These are phyloP conservation scores for Ophioninae sp. DNA, from an alignment of 2,888 invertebrate species.

Conservation along the genomic window DNA sequence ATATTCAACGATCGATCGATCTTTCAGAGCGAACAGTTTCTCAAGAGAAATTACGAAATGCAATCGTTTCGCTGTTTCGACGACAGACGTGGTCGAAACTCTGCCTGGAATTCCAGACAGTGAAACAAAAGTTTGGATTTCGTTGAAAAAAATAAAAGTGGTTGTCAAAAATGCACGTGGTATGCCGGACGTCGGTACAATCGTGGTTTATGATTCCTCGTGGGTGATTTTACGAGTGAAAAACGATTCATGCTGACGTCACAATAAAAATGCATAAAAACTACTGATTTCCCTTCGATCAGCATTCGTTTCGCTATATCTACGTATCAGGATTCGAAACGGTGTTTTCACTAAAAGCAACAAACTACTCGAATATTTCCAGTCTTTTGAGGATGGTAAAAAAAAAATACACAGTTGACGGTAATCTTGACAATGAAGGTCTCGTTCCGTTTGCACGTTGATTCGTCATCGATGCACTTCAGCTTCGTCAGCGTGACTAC, in stretches of 20 bases:
- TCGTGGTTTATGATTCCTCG: background rate
- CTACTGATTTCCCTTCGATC: background rate
- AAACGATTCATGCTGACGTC: constrained; percentile 1
- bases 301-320: background rate
- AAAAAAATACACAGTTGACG: no score
- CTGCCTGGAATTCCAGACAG: background rate
- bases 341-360: background rate
- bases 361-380: background rate
- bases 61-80: background rate
- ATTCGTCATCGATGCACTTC: background rate
- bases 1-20: background rate
- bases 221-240: background rate
- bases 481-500: background rate
- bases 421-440: background rate
- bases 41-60: background rate
- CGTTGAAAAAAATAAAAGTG: background rate
- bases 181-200: background rate
- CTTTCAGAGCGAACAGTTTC: background rate
- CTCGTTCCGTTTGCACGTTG: background rate
- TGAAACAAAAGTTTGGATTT: background rate
- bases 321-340: background rate
- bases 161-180: background rate
- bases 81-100: background rate
- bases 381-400: no score
- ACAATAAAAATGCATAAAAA: background rate